Base-by-base conservation (phyloP, 2,888 invertebrate species). In the Therioaphis trifolii region DNA sequence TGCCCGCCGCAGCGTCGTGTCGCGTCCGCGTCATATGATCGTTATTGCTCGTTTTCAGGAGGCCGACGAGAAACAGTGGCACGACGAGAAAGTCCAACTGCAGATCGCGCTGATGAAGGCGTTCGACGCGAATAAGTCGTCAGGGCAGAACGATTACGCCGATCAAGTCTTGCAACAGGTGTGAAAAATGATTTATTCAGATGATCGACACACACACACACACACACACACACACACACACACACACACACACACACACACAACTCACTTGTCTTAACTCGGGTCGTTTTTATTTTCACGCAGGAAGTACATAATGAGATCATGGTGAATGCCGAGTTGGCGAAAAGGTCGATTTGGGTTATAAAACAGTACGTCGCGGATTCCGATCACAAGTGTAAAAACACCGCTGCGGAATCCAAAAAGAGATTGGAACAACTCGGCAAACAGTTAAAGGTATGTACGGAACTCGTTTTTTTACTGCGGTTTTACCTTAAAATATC, bases 231-330 rank as follows among this genome's bases (percentile, higher is more conserved):
- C n/a, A n/a, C n/a, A n/a, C n/a, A n/a, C n/a, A n/a, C n/a, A n/a
- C n/a, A n/a, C n/a, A n/a, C n/a, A n/a, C n/a, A n/a, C n/a, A n/a
- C n/a, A n/a, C n/a, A n/a, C n/a, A n/a, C n/a, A n/a, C n/a, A n/a
- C n/a, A n/a, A n/a, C n/a, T n/a, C n/a, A n/a, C n/a, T n/a, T n/a
- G n/a, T n/a, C n/a, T n/a, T n/a, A n/a, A n/a, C n/a, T n/a, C 35
- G 7, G 3, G 35, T 3, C 35, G 3, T 35, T 7, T 35, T 7
- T 35, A 7, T 35, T 35, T 35, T 35, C 35, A 35, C 35, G 35
- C 88, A 93, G 92, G 94, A 95, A 88, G 93, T 95, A 1, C 94
- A 94, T 87, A 94, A 94, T 88, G 94, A 94, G 0, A 93, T 95
- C 11, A 91, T 94, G 86, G 93, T 94, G 92, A 94, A 93, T 87